A percentile compares a stretch with the other conserved stretches of the same genome.
Evolutionary conservation across 2,888 invertebrate genomes (phyloP).

Genomic region (Julus scandinavius): DNA sequence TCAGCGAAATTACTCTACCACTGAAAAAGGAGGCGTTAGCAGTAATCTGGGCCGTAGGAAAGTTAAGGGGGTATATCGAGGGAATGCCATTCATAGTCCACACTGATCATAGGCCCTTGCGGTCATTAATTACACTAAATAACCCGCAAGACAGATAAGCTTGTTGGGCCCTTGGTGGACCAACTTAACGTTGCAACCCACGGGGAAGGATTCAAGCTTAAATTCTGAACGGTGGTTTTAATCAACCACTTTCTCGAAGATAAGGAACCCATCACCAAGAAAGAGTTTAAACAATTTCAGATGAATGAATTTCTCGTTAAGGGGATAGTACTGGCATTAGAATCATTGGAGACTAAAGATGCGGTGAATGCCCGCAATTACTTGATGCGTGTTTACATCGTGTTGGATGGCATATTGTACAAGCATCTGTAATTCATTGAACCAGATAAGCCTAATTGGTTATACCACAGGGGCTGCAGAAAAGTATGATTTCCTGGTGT

Average conservation of each 20-base stretch:
- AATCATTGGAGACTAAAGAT: no score
- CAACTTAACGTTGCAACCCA: background rate
- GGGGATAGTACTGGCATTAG: no score
- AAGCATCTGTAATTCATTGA: no score
- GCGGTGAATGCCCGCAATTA: no score
- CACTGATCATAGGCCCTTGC: background rate
- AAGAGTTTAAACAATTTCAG: no score
- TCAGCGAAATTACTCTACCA: constrained; percentile 57
- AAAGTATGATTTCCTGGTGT: no score
- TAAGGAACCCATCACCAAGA: background rate
- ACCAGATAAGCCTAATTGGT: no score
- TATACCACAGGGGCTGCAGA: no score
- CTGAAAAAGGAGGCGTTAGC: constrained; percentile 57
- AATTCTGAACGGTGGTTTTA: background rate
- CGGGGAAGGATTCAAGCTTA: background rate
- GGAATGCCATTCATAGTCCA: constrained; percentile 57
- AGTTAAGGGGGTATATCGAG: constrained; percentile 64
- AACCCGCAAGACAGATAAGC: background rate
- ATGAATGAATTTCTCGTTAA: no score
- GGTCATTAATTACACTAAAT: background rate
- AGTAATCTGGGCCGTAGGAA: constrained; percentile 57
- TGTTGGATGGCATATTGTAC: no score
- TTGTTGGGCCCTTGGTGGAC: background rate
- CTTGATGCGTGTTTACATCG: no score
- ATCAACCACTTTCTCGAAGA: background rate